These are phyloP conservation scores for Epistrophella euchroma DNA, from an alignment of 2,888 invertebrate species.

Conservation along the genomic window DNA sequence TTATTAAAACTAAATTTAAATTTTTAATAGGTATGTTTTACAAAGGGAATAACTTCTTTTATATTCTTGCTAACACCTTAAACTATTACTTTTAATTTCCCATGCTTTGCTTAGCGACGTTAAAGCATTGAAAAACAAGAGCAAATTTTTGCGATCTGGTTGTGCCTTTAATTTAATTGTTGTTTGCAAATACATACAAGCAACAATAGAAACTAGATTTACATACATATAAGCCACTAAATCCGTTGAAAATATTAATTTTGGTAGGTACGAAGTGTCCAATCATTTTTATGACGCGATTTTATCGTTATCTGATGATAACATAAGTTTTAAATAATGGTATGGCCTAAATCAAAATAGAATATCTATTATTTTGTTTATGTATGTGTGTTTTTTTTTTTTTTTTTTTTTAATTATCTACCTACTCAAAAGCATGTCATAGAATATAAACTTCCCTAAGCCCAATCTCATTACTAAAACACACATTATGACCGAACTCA, in stretches of 20 bases:
- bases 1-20: too few species aligned
- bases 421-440: conserved; percentile 4
- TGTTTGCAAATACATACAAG: too few species aligned
- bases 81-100: too few species aligned
- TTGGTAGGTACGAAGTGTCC: background rate
- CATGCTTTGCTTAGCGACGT: too few species aligned
- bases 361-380: background rate
- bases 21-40: too few species aligned
- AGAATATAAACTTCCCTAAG: conserved; percentile 20
- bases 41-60: too few species aligned
- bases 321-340: background rate
- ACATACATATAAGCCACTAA: background rate
- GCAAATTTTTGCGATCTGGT: too few species aligned
- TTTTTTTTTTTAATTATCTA: background rate
- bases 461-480: background rate
- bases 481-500: background rate
- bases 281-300: background rate
- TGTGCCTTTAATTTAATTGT: too few species aligned
- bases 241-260: background rate
- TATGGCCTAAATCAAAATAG: background rate
- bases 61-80: too few species aligned
- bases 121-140: too few species aligned
- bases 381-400: background rate
- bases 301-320: conserved; percentile 37
- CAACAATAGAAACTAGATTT: background rate